Evolutionary conservation across 2,797 vertebrate species (phyloP).

Genomic region (Cuculus canorus): DNA sequence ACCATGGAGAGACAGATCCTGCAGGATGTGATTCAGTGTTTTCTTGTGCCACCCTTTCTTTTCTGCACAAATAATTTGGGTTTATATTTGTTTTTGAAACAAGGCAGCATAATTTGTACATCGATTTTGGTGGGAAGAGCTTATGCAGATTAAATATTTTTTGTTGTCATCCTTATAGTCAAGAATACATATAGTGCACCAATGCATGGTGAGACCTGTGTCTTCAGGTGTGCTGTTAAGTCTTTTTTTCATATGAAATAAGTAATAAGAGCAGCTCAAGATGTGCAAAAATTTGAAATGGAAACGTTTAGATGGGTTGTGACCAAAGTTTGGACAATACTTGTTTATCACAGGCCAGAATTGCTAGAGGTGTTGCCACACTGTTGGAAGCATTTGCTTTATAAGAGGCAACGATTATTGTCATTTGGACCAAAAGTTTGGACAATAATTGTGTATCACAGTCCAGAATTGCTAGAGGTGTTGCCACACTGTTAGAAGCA

Average conservation of each 20-base stretch:
- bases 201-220: neutral
- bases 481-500: neutral
- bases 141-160: neutral
- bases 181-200: neutral
- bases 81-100: neutral
- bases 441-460: neutral
- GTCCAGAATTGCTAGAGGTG: neutral
- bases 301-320: neutral
- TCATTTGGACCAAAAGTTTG: too few relatives aligned
- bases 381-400: neutral
- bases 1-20: neutral
- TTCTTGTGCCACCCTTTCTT: neutral
- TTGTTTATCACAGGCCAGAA: neutral
- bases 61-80: neutral
- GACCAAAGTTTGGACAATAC: neutral
- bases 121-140: neutral
- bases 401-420: neutral
- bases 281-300: neutral
- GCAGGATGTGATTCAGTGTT: neutral
- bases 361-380: neutral
- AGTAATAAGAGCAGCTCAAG: constrained; percentile 21
- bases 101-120: neutral
- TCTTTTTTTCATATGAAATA: neutral
- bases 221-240: neutral
- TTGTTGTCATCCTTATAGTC: constrained; percentile 1